Base-by-base conservation (phyloP, 1,140 invertebrate species). In the Maniola jurtina region DNA sequence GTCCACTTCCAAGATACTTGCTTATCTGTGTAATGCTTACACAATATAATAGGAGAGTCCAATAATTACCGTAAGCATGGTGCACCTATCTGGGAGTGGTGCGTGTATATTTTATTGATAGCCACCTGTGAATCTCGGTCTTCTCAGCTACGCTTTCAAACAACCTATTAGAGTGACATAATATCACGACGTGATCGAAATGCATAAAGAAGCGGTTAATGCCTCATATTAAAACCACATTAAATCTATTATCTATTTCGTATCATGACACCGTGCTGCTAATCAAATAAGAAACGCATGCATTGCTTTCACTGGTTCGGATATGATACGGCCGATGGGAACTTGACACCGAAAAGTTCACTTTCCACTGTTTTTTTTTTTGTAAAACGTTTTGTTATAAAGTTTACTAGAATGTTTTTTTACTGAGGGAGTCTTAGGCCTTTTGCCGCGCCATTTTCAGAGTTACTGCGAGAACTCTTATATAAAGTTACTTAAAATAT, bases 111-210 rank as follows among this genome's bases (percentile, higher is more conserved):
- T 45, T 57, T 64, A 55, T 48, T 61, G 40, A 47, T 67, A 57
- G 42, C 59, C 65, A 62, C 65, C 65, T 62, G 65, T 67, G 65
- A 62, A 57, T 40, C 45, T 45, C 42, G 42, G 50, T 14, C 38
- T 42, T 38, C 45, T 45, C 59, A 36, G 58, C 15, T 40, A 42
- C 48, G 54, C 65, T 67, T 68, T 63, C 66, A 45, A 68, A 59
- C 45, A 40, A 38, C 47, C 54, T 61, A 61, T 67, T 68, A 68
- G 60, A 35, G 54, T 48, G 66, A 68, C 66, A 68, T 62, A 68
- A 63, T 68, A 63, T 62, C 54, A 59, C 60, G 66, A 58, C 55
- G 60, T 59, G 66, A 68, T 68, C 66, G 25, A 62, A 58, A 68
- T 68, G 35, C n/a, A 52, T 63, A 63, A 63, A 62, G 54, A 67